These are phyloP conservation scores for Sminthopsis crassicaudata DNA, from an alignment of 2,113 vertebrate genomes.

Conservation along the genomic window DNA sequence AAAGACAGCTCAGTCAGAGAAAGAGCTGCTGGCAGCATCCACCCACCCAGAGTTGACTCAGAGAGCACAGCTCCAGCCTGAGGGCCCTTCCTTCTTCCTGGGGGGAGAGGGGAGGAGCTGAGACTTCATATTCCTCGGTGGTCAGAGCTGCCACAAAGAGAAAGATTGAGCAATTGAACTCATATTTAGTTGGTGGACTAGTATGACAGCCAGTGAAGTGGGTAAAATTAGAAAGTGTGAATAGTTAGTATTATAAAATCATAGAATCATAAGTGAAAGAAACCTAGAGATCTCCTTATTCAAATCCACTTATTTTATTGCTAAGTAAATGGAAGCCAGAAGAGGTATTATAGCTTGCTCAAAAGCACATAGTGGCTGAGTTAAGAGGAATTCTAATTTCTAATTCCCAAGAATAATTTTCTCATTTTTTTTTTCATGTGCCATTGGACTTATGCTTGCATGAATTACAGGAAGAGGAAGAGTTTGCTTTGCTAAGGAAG, in stretches of 20 bases:
- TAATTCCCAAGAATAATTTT: background rate
- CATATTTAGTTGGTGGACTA: background rate
- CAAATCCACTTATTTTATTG: background rate
- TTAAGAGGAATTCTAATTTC: background rate
- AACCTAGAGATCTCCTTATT: background rate
- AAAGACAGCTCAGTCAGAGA: conserved; percentile 49
- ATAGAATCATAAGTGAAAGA: background rate
- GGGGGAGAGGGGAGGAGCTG: rapidly evolving
- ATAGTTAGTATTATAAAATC: background rate
- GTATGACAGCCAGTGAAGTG: background rate
- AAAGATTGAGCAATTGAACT: background rate
- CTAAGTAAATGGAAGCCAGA: background rate
- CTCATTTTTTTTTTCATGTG: background rate
- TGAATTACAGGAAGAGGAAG: background rate
- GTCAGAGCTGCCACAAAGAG: background rate
- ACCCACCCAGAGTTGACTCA: background rate
- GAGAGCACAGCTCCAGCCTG: background rate
- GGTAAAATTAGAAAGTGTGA: background rate
- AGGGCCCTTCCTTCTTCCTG: background rate
- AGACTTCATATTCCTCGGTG: background rate
- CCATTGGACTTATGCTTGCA: background rate
- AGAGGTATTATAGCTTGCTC: background rate
- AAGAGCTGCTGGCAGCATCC: background rate
- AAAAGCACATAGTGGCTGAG: background rate
- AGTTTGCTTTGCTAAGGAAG: background rate